phyloP scores from a whole-genome alignment of 2,113 vertebrate species.

The Strigops habroptila region DNA sequence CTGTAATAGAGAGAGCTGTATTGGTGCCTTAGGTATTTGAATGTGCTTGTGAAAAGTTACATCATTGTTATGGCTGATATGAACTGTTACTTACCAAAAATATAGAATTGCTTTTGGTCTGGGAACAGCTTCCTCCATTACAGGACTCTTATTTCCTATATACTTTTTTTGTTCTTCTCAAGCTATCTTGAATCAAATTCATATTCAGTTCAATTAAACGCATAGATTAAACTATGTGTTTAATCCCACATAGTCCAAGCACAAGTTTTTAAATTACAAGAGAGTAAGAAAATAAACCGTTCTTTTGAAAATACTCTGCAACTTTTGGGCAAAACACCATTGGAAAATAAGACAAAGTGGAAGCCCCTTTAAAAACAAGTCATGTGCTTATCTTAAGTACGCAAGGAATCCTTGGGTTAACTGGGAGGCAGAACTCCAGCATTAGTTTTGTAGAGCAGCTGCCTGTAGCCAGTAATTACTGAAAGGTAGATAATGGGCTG shows the following conservation, averaged over 20 bases:
- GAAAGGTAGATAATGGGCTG: not conserved
- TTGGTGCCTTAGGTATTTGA: not conserved
- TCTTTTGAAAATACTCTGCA: not conserved
- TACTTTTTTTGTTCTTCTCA: not conserved
- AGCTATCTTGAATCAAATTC: not conserved
- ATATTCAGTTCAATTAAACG: too few relatives aligned
- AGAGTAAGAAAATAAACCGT: not conserved
- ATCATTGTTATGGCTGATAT: not conserved
- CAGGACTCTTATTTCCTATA: not conserved
- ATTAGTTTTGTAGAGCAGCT: not conserved
- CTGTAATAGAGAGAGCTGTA: not conserved
- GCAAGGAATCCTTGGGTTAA: not conserved
- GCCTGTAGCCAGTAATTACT: too few relatives aligned
- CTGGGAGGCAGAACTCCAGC: not conserved
- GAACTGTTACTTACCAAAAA: not conserved
- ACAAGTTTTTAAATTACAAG: not conserved
- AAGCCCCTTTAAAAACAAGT: not conserved
- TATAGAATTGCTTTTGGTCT: not conserved
- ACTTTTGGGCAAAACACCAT: not conserved
- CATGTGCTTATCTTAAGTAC: not conserved
- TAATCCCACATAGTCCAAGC: not conserved
- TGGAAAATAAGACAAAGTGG: not conserved
- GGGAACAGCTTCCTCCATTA: not conserved
- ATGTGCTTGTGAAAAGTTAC: not conserved
- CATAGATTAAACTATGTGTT: too few relatives aligned